Evolutionary conservation across 2,797 vertebrate species (phyloP).

Genomic region (Spinus pinus): DNA sequence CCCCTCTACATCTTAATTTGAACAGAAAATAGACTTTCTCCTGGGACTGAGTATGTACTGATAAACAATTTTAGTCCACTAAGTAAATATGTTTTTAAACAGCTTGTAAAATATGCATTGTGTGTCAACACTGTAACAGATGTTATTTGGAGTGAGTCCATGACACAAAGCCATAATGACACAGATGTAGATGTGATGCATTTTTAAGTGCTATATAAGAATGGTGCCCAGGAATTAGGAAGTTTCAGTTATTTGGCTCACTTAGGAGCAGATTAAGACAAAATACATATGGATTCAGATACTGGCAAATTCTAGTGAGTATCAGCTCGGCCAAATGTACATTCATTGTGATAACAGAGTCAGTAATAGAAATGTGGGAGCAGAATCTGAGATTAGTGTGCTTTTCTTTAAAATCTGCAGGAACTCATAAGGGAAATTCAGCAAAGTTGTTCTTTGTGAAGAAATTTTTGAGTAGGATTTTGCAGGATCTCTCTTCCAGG

Average conservation of each 20-base stretch:
- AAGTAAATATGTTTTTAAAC: slow-evolving; percentile 53
- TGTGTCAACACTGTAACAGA: slow-evolving; percentile 51
- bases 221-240: background rate
- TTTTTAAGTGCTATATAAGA: slow-evolving; percentile 26
- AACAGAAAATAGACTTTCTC: slow-evolving; percentile 29
- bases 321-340: background rate
- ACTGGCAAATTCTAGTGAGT: background rate
- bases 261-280: background rate
- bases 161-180: slow-evolving; percentile 43
- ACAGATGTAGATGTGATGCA: slow-evolving; percentile 40
- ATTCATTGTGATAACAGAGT: background rate
- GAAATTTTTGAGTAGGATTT: background rate
- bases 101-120: slow-evolving; percentile 39
- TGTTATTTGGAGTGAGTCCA: slow-evolving; percentile 36
- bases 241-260: background rate
- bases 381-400: background rate
- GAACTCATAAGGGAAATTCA: background rate
- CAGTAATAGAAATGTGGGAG: background rate
- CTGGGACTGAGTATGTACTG: background rate
- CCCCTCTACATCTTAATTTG: background rate
- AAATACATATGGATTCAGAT: background rate
- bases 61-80: slow-evolving; percentile 45
- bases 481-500: background rate
- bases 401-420: background rate
- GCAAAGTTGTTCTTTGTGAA: background rate